These are phyloP conservation scores for Leuciscus idus DNA, from an alignment of 2,113 vertebrate genomes.

Conservation along the genomic window DNA sequence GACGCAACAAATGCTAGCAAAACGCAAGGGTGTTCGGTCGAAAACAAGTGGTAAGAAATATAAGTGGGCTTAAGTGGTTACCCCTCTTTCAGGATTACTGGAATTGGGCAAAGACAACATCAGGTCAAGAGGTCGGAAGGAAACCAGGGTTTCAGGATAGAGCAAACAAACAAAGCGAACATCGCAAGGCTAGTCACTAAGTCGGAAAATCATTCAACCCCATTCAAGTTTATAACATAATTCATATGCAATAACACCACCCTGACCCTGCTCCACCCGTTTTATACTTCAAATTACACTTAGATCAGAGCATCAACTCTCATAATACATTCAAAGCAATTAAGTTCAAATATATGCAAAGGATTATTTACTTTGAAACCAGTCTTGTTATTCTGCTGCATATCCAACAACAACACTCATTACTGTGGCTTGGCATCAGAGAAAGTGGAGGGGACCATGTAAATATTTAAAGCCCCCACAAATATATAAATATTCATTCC, in stretches of 20 bases:
- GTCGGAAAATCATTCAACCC: conserved; percentile 68
- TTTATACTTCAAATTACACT: conserved; percentile 78
- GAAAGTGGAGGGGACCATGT: conserved; percentile 73
- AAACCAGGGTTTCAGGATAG: conserved; percentile 59
- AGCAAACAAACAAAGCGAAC: conserved; percentile 58
- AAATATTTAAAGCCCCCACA: conserved; percentile 82
- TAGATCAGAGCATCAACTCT: conserved; percentile 74
- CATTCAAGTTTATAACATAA: conserved; percentile 68
- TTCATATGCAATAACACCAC: conserved; percentile 65
- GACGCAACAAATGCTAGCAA: conserved; percentile 63
- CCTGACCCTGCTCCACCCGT: conserved; percentile 62
- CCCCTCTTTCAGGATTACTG: conserved; percentile 77
- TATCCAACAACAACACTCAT: conserved; percentile 80
- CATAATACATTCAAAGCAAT: conserved; percentile 79
- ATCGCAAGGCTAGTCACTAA: conserved; percentile 42
- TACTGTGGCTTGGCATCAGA: conserved; percentile 74
- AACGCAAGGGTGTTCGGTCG: conserved; percentile 64
- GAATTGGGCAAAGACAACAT: conserved; percentile 71
- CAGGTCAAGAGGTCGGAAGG: conserved; percentile 63
- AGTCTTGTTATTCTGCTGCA: conserved; percentile 78
- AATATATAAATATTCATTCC: conserved; percentile 86
- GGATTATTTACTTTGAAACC: conserved; percentile 80
- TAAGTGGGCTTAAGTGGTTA: conserved; percentile 70
- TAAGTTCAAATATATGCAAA: conserved; percentile 80
- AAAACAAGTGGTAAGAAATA: conserved; percentile 69